Percentiles rank a stretch among this genome's conserved stretches.
These are phyloP conservation scores for Podarcis raffonei DNA, from an alignment of 2,113 vertebrate species.

Conservation along the genomic window DNA sequence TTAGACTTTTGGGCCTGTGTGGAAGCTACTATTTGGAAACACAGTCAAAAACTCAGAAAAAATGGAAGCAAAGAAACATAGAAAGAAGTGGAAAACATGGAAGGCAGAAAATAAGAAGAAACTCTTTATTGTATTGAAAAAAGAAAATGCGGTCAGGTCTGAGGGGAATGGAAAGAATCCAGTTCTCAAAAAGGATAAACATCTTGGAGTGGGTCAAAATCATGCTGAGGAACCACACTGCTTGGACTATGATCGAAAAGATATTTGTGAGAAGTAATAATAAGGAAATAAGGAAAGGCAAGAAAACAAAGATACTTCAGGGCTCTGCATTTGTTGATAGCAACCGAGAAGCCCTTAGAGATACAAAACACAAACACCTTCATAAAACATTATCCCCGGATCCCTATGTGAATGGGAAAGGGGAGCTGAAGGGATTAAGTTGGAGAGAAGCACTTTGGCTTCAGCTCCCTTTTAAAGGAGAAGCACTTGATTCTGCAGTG, in stretches of 20 bases:
- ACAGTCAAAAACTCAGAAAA: not conserved
- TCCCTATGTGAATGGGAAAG: not conserved
- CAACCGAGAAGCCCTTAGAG: conserved; percentile 23
- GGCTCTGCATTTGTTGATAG: not conserved
- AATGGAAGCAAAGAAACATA: conserved; percentile 38
- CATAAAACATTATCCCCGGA: conserved; percentile 1
- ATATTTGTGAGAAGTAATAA: not conserved
- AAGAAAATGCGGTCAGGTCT: not conserved
- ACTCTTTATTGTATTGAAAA: conserved; percentile 1
- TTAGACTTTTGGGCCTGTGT: conserved; percentile 19
- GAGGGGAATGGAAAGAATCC: not conserved
- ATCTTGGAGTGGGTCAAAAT: conserved; percentile 40
- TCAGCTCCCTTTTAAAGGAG: not conserved
- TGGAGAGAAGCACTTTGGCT: not conserved
- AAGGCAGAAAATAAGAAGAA: not conserved
- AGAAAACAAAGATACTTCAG: conserved; percentile 9
- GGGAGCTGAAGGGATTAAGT: not conserved
- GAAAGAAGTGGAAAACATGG: not conserved
- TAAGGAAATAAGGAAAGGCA: conserved; percentile 43
- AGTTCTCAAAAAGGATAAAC: not conserved
- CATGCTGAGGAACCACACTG: conserved; percentile 11
- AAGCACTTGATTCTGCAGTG: conserved; percentile 30
- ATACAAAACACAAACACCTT: conserved; percentile 3
- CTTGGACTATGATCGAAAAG: not conserved
- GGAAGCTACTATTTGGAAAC: conserved; percentile 35